These are phyloP conservation scores for Morone saxatilis DNA, from an alignment of 2,113 vertebrate genomes.

Conservation along the genomic window DNA sequence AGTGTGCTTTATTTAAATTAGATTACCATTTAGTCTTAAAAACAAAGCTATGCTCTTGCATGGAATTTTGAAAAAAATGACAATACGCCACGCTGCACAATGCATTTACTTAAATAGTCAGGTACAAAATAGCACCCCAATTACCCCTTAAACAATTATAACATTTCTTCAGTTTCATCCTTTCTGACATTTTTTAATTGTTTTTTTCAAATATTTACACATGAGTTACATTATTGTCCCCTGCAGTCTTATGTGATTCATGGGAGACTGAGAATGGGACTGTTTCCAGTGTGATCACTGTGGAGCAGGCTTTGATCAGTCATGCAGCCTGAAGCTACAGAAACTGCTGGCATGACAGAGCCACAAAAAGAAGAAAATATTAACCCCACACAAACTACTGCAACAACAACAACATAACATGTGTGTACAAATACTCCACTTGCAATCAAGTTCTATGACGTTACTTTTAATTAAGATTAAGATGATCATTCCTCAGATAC, in stretches of 20 bases:
- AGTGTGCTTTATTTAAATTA: conserved; percentile 5
- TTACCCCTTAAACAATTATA: background rate
- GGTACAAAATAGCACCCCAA: background rate
- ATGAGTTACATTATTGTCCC: conserved; percentile 44
- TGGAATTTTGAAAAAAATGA: background rate
- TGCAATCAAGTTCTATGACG: background rate
- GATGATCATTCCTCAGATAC: background rate
- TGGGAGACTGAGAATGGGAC: conserved; percentile 63
- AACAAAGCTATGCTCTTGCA: conserved; percentile 14
- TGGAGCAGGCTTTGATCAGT: conserved; percentile 56
- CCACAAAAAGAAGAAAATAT: conserved; percentile 2
- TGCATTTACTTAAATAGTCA: background rate
- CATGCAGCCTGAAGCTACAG: conserved; percentile 48
- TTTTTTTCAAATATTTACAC: conserved; percentile 60
- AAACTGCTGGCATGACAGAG: conserved; percentile 30
- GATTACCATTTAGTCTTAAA: conserved; percentile 11
- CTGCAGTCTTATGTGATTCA: conserved; percentile 43
- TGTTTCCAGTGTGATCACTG: conserved; percentile 43
- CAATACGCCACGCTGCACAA: background rate
- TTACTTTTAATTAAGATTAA: background rate
- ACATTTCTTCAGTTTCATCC: conserved; percentile 25
- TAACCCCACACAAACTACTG: conserved; percentile 7
- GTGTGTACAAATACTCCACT: background rate
- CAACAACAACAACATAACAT: background rate
- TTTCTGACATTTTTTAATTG: conserved; percentile 21